These are phyloP conservation scores for Stichopus horrens DNA, from an alignment of 53 echinoderm and acorn worm species.

Conservation along the genomic window DNA sequence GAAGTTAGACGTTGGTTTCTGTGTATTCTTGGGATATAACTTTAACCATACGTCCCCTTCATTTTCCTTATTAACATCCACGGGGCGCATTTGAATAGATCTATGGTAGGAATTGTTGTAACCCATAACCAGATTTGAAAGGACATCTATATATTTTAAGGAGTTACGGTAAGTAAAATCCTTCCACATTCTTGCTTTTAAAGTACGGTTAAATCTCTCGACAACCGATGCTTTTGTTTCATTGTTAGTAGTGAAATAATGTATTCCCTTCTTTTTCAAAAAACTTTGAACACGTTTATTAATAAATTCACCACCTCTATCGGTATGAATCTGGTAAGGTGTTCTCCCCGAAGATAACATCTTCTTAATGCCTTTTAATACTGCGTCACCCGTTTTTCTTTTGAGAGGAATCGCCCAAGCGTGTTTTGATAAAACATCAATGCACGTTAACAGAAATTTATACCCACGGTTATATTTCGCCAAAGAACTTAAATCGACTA, in stretches of 20 bases:
- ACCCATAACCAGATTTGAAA: neutral
- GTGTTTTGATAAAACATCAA: slow-evolving; percentile 64
- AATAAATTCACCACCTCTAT: slow-evolving; percentile 67
- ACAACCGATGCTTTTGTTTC: slow-evolving; percentile 56
- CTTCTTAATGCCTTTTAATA: slow-evolving; percentile 52
- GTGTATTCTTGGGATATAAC: neutral
- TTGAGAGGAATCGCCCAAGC: slow-evolving; percentile 61
- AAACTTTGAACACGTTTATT: slow-evolving; percentile 54
- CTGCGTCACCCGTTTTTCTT: slow-evolving; percentile 57
- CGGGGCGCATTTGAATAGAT: slow-evolving; percentile 57
- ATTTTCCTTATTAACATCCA: slow-evolving; percentile 56
- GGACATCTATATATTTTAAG: neutral
- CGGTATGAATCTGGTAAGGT: slow-evolving; percentile 49
- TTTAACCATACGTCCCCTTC: slow-evolving; percentile 60
- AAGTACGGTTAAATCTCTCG: slow-evolving; percentile 33
- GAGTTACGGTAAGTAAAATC: slow-evolving; percentile 3
- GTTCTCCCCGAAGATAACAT: slow-evolving; percentile 40
- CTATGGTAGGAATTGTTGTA: slow-evolving; percentile 54
- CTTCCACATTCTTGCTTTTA: neutral
- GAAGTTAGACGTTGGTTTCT: neutral
- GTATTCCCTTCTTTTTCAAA: slow-evolving; percentile 55
- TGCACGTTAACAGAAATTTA: slow-evolving; percentile 63
- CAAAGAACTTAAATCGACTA: slow-evolving; percentile 40
- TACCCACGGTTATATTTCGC: slow-evolving; percentile 44
- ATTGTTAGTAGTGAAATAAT: slow-evolving; percentile 62